Evolutionary conservation across 2,113 vertebrate genomes (phyloP).

Genomic region (Paedocypris sp.): DNA sequence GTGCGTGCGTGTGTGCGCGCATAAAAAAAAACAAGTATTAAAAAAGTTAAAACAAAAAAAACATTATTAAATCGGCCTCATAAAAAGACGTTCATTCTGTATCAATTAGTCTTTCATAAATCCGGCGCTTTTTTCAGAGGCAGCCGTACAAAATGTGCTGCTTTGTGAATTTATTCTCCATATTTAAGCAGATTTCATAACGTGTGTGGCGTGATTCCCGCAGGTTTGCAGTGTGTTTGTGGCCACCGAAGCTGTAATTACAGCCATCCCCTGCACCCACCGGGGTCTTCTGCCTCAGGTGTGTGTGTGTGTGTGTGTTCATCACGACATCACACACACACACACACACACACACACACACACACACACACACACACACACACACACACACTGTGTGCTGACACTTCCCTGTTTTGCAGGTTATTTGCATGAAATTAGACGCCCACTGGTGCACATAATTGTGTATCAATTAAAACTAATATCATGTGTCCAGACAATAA

Average conservation of each 20-base stretch:
- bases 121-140: too few species aligned
- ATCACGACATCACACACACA: neutral
- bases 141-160: too few species aligned
- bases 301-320: conserved; percentile 28
- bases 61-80: too few species aligned
- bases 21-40: too few species aligned
- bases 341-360: neutral
- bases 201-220: neutral
- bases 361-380: neutral
- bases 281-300: conserved; percentile 14
- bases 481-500: conserved; percentile 1
- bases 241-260: conserved; percentile 15
- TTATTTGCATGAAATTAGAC: conserved; percentile 28
- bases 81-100: too few species aligned
- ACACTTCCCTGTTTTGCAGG: conserved; percentile 5
- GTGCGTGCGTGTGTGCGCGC: too few species aligned
- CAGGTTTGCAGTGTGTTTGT: conserved; percentile 10
- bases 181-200: too few species aligned
- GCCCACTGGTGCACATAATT: conserved; percentile 17
- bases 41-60: too few species aligned
- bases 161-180: too few species aligned
- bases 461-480: conserved; percentile 20
- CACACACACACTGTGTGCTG: neutral
- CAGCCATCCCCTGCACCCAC: conserved; percentile 8
- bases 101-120: too few species aligned